phyloP scores from a whole-genome alignment of 2,113 vertebrate species.

The Corapipo altera region DNA sequence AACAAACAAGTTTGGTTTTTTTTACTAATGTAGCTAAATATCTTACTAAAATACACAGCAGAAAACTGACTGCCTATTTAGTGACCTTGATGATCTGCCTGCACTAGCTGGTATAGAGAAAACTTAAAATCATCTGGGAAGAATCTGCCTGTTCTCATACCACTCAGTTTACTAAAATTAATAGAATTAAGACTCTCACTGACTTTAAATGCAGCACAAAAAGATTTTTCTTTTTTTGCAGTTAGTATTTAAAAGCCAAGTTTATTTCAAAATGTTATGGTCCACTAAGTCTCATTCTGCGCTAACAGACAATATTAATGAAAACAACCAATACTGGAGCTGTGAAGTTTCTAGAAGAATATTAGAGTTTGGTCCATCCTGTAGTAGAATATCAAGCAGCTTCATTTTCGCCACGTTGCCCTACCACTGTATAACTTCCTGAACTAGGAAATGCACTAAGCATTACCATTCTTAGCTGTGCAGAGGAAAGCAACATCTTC shows the following conservation, averaged over 20 bases:
- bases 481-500: not conserved
- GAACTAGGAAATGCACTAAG: not conserved
- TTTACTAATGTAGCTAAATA: not conserved
- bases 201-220: not conserved
- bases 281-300: not conserved
- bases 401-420: not conserved
- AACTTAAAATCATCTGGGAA: not conserved
- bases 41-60: not conserved
- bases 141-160: not conserved
- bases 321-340: not conserved
- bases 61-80: not conserved
- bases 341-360: not conserved
- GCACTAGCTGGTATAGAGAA: fast-evolving
- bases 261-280: not conserved
- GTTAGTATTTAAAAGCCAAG: not conserved
- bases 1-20: too few species aligned
- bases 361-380: not conserved
- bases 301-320: not conserved
- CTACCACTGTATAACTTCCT: not conserved
- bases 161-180: not conserved
- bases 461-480: fast-evolving
- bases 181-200: not conserved
- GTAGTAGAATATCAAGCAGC: not conserved
- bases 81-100: not conserved
- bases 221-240: not conserved